phyloP scores from a whole-genome alignment of 2,888 invertebrate species.

The Diachrysia chrysitis region DNA sequence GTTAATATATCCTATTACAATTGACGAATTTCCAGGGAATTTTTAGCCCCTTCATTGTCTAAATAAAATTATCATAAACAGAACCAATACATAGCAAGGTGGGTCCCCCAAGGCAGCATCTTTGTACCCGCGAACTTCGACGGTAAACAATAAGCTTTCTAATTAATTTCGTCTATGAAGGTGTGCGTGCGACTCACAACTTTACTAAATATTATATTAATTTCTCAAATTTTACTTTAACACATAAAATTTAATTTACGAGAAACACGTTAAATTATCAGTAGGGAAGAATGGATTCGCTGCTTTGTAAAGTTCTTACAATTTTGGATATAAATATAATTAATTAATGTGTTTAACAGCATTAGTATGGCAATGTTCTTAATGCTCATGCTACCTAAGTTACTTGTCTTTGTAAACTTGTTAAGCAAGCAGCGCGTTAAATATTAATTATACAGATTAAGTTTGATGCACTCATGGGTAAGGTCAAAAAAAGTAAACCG shows the following conservation, averaged over 20 bases:
- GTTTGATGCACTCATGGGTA: too few relatives aligned
- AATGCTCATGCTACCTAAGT: background rate
- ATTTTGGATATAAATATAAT: background rate
- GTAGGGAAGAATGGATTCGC: slow-evolving; percentile 43
- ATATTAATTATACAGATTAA: too few relatives aligned
- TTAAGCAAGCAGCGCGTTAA: background rate
- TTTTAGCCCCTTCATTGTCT: slow-evolving; percentile 16
- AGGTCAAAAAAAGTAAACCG: too few relatives aligned
- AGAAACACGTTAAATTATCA: slow-evolving; percentile 44
- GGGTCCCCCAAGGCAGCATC: slow-evolving; percentile 41
- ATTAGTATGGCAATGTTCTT: background rate
- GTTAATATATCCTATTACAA: background rate
- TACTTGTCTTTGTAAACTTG: background rate
- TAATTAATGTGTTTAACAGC: background rate
- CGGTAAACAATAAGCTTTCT: slow-evolving; percentile 66
- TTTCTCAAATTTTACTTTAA: slow-evolving; percentile 51
- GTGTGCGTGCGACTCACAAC: slow-evolving; percentile 53
- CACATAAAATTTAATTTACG: slow-evolving; percentile 46
- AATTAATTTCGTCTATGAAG: slow-evolving; percentile 66
- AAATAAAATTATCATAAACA: slow-evolving; percentile 33
- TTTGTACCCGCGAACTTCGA: slow-evolving; percentile 57
- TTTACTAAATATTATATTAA: slow-evolving; percentile 54
- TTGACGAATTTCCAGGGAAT: background rate
- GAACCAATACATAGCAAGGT: slow-evolving; percentile 33
- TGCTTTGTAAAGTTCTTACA: slow-evolving; percentile 21